phyloP scores from a whole-genome alignment of 2,888 invertebrate genomes.

The Dioctria linearis region DNA sequence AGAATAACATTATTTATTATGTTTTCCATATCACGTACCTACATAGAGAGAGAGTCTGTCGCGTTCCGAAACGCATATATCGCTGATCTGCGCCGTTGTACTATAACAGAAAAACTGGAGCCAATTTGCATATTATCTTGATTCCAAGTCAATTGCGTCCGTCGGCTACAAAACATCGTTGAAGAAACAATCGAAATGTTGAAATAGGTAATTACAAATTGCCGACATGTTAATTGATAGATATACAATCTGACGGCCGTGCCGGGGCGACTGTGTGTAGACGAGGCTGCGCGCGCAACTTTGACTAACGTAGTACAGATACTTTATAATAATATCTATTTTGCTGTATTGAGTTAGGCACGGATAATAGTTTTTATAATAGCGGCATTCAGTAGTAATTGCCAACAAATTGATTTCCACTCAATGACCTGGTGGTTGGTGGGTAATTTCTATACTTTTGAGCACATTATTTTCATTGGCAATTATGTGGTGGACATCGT shows the following conservation, averaged over 20 bases:
- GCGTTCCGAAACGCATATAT: constrained; percentile 15
- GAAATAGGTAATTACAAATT: constrained; percentile 51
- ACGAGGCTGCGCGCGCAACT: background rate
- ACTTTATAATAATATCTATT: background rate
- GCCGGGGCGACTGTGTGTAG: too few species aligned
- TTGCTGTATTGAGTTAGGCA: background rate
- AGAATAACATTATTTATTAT: constrained; percentile 16
- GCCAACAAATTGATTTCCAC: constrained; percentile 41
- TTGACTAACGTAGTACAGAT: background rate
- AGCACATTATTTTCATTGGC: constrained; percentile 4
- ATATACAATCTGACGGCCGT: constrained; percentile 38
- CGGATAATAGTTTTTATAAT: constrained; percentile 12
- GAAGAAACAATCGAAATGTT: constrained; percentile 49
- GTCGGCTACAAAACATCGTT: constrained; percentile 8
- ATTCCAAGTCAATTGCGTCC: constrained; percentile 45
- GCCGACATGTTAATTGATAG: constrained; percentile 51
- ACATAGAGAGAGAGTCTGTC: too few species aligned
- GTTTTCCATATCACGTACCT: background rate
- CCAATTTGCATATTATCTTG: constrained; percentile 50
- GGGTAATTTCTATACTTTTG: constrained; percentile 26
- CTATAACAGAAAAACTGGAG: constrained; percentile 23
- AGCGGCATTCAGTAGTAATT: constrained; percentile 27
- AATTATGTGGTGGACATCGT: constrained; percentile 1
- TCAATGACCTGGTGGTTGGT: background rate
- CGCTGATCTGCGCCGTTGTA: background rate